phyloP scores from a whole-genome alignment of 2,888 invertebrate genomes.

The Hedya salicella region DNA sequence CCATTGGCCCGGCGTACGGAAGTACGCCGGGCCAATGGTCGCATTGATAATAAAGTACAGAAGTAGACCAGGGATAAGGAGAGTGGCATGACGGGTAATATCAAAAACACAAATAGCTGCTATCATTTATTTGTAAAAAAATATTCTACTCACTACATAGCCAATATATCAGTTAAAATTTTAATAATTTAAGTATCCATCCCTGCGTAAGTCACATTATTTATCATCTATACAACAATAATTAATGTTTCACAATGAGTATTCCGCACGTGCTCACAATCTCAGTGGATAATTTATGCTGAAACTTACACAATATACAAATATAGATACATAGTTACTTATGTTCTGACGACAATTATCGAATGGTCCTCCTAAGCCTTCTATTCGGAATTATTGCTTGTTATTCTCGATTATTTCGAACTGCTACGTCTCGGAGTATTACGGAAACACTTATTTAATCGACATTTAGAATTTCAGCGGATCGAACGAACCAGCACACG shows the following conservation, averaged over 20 bases:
- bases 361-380: constrained; percentile 78
- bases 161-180: constrained; percentile 86
- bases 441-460: constrained; percentile 39
- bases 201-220: constrained; percentile 86
- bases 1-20: too few species aligned
- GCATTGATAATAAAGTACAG: too few species aligned
- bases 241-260: constrained; percentile 83
- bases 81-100: constrained; percentile 46
- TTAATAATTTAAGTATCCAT: constrained; percentile 86
- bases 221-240: constrained; percentile 85
- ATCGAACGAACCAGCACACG: constrained; percentile 49
- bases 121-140: constrained; percentile 89
- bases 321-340: constrained; percentile 67
- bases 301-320: constrained; percentile 72
- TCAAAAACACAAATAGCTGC: constrained; percentile 70
- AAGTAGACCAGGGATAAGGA: constrained; percentile 46
- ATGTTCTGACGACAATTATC: constrained; percentile 65
- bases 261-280: constrained; percentile 75
- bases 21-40: too few species aligned
- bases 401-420: constrained; percentile 32
- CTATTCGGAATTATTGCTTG: constrained; percentile 70
- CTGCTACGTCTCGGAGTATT: constrained; percentile 38
- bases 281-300: constrained; percentile 82
- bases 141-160: constrained; percentile 89
- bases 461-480: constrained; percentile 46